These are phyloP conservation scores for Alouatta palliata DNA, from an alignment of 2,113 vertebrate species.

Conservation along the genomic window DNA sequence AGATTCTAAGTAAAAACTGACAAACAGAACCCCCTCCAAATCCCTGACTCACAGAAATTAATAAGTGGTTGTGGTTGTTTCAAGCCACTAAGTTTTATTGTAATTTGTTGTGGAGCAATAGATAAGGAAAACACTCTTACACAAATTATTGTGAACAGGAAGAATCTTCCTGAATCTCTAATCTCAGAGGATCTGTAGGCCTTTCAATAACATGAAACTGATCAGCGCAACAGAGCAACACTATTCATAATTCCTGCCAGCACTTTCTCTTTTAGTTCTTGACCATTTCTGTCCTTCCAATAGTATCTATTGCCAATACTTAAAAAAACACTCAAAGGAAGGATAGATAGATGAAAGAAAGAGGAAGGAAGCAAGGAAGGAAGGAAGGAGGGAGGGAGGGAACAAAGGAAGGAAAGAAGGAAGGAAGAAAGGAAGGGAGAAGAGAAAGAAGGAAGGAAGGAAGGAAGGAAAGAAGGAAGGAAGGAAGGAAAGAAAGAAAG, in stretches of 20 bases:
- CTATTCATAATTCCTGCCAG: not conserved
- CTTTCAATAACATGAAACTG: not conserved
- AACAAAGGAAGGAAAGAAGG: not conserved
- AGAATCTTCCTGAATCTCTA: not conserved
- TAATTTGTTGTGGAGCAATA: not conserved
- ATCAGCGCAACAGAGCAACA: not conserved
- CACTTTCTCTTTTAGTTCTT: not conserved
- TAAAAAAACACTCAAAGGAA: not conserved
- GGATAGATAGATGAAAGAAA: not conserved
- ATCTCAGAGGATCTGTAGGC: not conserved
- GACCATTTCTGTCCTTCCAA: not conserved
- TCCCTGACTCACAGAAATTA: not conserved
- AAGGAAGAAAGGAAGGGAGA: not conserved
- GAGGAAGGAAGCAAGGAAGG: not conserved
- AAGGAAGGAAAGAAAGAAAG: rapidly evolving
- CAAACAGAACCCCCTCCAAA: not conserved
- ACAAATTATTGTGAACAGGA: not conserved
- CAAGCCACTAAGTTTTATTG: not conserved
- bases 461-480: too few species aligned
- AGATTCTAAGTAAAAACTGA: not conserved
- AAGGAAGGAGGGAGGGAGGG: rapidly evolving
- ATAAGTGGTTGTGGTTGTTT: not conserved
- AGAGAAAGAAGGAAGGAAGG: too few species aligned
- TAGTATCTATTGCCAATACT: not conserved
- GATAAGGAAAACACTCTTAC: not conserved